Evolutionary conservation across 2,888 invertebrate species (phyloP).

Genomic region (Melanotus villosus): DNA sequence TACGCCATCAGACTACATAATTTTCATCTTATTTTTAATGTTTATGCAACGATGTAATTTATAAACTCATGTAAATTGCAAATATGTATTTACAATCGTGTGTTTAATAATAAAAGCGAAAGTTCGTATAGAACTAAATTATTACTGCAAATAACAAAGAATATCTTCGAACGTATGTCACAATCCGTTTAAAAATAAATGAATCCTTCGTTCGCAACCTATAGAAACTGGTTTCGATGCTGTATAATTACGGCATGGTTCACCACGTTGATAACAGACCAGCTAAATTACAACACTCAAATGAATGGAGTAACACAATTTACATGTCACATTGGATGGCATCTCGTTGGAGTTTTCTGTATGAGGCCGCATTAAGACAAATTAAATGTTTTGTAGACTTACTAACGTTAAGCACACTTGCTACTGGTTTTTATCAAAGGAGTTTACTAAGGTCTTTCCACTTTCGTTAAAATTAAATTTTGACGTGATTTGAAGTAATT

Average conservation of each 20-base stretch:
- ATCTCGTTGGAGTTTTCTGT: constrained; percentile 19
- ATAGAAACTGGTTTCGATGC: constrained; percentile 5
- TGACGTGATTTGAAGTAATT: too few relatives aligned
- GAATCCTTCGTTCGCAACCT: not conserved
- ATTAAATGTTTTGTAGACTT: constrained; percentile 40
- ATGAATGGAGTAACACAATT: constrained; percentile 36
- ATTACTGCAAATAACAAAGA: not conserved
- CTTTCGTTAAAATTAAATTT: not conserved
- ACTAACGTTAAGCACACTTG: constrained; percentile 11
- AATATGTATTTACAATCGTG: too few relatives aligned
- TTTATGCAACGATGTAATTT: too few relatives aligned
- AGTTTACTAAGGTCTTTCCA: not conserved
- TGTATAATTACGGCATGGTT: constrained; percentile 2
- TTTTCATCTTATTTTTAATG: too few relatives aligned
- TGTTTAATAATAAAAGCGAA: too few relatives aligned
- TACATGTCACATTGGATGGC: constrained; percentile 33
- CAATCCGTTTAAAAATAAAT: constrained; percentile 8
- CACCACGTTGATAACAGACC: too few relatives aligned
- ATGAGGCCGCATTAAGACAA: constrained; percentile 32
- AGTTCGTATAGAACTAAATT: too few relatives aligned
- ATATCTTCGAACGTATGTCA: not conserved
- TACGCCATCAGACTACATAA: too few relatives aligned
- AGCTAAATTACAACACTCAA: constrained; percentile 24
- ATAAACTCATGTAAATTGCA: too few relatives aligned
- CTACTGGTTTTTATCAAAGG: constrained; percentile 1